phyloP scores from a whole-genome alignment of 2,797 vertebrate genomes.

The Chelidonichthys spinosus region DNA sequence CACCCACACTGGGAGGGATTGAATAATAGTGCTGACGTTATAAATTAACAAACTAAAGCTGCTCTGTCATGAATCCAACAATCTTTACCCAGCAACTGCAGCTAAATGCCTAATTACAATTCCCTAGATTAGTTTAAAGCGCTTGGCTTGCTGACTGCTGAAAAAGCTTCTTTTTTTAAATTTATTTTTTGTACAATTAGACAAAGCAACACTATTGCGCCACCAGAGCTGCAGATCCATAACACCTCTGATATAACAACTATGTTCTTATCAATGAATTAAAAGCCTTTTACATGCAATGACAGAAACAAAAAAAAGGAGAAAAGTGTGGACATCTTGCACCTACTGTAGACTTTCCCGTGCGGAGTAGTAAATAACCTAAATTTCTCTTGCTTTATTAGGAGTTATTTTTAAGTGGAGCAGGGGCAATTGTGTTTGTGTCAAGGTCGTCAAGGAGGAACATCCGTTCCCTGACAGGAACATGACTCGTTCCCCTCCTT shows the following conservation, averaged over 20 bases:
- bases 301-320: constrained; percentile 9
- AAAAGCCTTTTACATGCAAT: not conserved
- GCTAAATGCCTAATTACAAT: constrained; percentile 58
- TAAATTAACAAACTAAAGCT: constrained; percentile 52
- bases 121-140: constrained; percentile 48
- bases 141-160: constrained; percentile 32
- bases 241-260: constrained; percentile 24
- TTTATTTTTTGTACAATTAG: constrained; percentile 30
- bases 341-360: constrained; percentile 23
- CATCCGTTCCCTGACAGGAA: constrained; percentile 65
- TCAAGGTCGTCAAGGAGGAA: constrained; percentile 67
- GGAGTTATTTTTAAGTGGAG: constrained; percentile 56
- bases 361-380: constrained; percentile 54
- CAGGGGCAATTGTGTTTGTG: constrained; percentile 54
- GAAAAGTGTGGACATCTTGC: constrained; percentile 37
- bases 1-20: constrained; percentile 11
- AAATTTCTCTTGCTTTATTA: constrained; percentile 56
- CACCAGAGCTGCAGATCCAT: constrained; percentile 23
- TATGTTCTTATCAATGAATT: constrained; percentile 6
- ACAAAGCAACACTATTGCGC: not conserved
- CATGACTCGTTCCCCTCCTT: constrained; percentile 59
- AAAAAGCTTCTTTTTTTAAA: constrained; percentile 24
- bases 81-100: constrained; percentile 49
- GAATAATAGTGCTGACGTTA: constrained; percentile 34
- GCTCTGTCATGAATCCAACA: constrained; percentile 47